Evolutionary conservation across 2,888 invertebrate species (phyloP).

Genomic region (Fissipunctia ypsillon): DNA sequence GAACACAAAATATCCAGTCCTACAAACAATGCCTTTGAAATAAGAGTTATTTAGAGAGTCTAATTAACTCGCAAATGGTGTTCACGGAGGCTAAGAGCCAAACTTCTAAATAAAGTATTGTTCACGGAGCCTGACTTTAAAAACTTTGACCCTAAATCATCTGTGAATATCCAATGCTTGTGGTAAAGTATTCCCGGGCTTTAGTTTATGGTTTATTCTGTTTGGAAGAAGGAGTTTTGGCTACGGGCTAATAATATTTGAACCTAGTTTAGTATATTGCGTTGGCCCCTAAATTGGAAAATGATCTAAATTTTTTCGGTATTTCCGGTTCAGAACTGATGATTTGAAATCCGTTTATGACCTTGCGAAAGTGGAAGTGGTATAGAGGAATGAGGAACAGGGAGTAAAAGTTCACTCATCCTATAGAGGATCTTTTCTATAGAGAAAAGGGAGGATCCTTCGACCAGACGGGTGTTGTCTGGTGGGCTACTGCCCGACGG

Average conservation of each 20-base stretch:
- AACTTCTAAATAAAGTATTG: constrained; percentile 65
- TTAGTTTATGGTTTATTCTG: constrained; percentile 31
- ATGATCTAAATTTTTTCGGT: too few species aligned
- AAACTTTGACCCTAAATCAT: constrained; percentile 58
- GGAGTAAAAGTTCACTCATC: too few species aligned
- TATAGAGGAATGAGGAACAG: too few species aligned
- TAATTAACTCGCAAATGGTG: constrained; percentile 53
- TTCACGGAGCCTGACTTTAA: constrained; percentile 44
- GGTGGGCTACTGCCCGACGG: too few species aligned
- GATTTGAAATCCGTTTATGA: too few species aligned
- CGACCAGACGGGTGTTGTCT: too few species aligned
- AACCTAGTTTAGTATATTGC: neutral
- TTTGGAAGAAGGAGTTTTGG: constrained; percentile 13
- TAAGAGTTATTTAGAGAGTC: constrained; percentile 44
- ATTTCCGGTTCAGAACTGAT: too few species aligned
- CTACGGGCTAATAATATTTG: neutral
- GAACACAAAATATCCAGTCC: neutral
- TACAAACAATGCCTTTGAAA: constrained; percentile 43
- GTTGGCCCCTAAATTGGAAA: neutral
- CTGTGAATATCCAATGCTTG: constrained; percentile 44
- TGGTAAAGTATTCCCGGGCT: constrained; percentile 53
- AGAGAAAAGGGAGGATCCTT: too few species aligned
- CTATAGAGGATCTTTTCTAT: too few species aligned
- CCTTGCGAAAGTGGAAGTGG: too few species aligned
- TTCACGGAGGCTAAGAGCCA: constrained; percentile 45